These are phyloP conservation scores for Coreoperca whiteheadi DNA, from an alignment of 2,113 vertebrate species.

Conservation along the genomic window DNA sequence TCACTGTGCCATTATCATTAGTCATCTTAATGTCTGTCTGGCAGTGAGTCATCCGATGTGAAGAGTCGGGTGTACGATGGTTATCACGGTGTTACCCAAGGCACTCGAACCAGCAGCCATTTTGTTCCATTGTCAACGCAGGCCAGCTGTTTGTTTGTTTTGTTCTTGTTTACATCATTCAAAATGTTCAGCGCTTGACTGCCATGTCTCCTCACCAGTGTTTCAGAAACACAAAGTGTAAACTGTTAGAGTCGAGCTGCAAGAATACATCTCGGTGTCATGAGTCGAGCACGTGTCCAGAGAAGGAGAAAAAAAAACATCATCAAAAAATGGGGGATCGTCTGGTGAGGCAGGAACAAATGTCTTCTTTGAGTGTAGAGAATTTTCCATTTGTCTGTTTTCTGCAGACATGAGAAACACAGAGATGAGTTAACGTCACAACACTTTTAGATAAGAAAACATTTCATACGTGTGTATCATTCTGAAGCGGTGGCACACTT, in stretches of 20 bases:
- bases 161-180: constrained; percentile 33
- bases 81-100: constrained; percentile 60
- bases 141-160: constrained; percentile 76
- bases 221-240: constrained; percentile 51
- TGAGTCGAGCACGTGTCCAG: constrained; percentile 55
- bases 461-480: not conserved
- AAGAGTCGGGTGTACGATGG: constrained; percentile 42
- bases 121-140: constrained; percentile 77
- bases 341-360: constrained; percentile 32
- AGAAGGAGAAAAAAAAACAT: constrained; percentile 20
- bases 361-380: constrained; percentile 38
- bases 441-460: not conserved
- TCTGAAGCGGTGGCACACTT: not conserved
- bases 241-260: constrained; percentile 11
- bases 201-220: constrained; percentile 30
- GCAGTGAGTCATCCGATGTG: constrained; percentile 62
- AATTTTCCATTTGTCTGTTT: constrained; percentile 65
- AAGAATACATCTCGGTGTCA: constrained; percentile 35
- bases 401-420: constrained; percentile 65
- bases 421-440: constrained; percentile 19
- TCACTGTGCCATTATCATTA: constrained; percentile 70
- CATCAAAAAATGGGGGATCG: constrained; percentile 1
- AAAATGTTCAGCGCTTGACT: constrained; percentile 53
- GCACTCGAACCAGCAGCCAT: constrained; percentile 73
- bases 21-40: constrained; percentile 72